Evolutionary conservation across 2,797 vertebrate genomes (phyloP).

Genomic region (Craterocephalus amniculus): DNA sequence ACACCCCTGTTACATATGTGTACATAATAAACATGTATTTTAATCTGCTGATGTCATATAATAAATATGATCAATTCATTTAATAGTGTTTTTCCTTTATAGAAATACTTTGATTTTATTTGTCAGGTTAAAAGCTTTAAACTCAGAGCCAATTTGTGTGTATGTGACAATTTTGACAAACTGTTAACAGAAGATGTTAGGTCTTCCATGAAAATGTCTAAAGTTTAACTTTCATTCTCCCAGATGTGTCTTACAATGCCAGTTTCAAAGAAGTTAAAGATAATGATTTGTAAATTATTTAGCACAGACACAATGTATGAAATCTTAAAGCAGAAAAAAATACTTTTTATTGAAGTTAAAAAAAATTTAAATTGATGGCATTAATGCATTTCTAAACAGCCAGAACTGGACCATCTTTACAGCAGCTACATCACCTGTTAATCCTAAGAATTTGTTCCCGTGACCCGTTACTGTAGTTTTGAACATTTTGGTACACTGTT

Average conservation of each 20-base stretch:
- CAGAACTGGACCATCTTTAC: too few relatives aligned
- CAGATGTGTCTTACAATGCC: too few relatives aligned
- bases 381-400: too few relatives aligned
- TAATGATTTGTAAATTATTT: background rate
- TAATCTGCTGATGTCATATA: constrained; percentile 82
- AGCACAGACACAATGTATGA: background rate
- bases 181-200: too few relatives aligned
- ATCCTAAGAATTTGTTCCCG: background rate
- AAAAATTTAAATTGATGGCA: background rate
- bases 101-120: background rate
- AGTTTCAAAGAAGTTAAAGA: background rate
- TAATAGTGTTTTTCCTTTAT: background rate
- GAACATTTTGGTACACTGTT: background rate
- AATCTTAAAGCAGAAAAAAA: background rate
- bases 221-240: too few relatives aligned
- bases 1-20: constrained; percentile 77
- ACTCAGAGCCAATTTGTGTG: background rate
- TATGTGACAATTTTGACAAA: too few relatives aligned
- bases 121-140: background rate
- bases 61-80: constrained; percentile 76
- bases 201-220: too few relatives aligned
- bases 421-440: too few relatives aligned
- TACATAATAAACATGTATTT: constrained; percentile 82
- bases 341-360: background rate
- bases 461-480: background rate